A percentile compares a stretch with the other conserved stretches of the same genome.
Evolutionary conservation across 2,797 vertebrate species (phyloP).

Genomic region (Leptodactylus fallax): DNA sequence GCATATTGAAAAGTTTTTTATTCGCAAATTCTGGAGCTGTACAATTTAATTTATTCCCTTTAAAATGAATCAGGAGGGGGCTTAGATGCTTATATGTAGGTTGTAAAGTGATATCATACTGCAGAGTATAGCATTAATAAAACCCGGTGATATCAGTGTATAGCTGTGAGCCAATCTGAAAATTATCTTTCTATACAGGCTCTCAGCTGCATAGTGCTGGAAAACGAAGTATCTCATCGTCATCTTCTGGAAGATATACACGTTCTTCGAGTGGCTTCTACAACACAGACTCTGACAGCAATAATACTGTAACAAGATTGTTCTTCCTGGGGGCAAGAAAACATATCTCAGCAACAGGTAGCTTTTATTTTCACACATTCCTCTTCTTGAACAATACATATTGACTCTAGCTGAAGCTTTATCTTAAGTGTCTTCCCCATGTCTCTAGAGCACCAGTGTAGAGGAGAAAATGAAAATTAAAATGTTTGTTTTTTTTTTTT

Average conservation of each 20-base stretch:
- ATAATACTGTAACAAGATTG: slow-evolving; percentile 73
- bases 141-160: slow-evolving; percentile 5
- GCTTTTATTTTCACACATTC: slow-evolving; percentile 37
- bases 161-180: slow-evolving; percentile 29
- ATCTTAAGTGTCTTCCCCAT: slow-evolving; percentile 4
- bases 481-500: background rate
- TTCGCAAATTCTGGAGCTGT: background rate
- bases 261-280: slow-evolving; percentile 46
- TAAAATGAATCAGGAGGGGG: background rate
- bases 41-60: background rate
- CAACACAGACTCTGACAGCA: slow-evolving; percentile 66
- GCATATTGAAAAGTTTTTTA: background rate
- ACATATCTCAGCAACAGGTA: slow-evolving; percentile 73
- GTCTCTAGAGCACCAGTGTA: slow-evolving; percentile 26
- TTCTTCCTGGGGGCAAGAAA: slow-evolving; percentile 77
- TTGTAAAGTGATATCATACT: background rate
- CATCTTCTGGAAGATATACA: slow-evolving; percentile 24
- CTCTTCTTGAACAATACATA: slow-evolving; percentile 31
- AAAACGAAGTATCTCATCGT: background rate
- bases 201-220: background rate
- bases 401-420: slow-evolving; percentile 24
- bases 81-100: background rate
- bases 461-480: slow-evolving; percentile 9
- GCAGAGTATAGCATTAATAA: background rate
- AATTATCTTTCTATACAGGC: slow-evolving; percentile 54